phyloP scores from a whole-genome alignment of 1,140 invertebrate species.

The Chymomyza costata region DNA sequence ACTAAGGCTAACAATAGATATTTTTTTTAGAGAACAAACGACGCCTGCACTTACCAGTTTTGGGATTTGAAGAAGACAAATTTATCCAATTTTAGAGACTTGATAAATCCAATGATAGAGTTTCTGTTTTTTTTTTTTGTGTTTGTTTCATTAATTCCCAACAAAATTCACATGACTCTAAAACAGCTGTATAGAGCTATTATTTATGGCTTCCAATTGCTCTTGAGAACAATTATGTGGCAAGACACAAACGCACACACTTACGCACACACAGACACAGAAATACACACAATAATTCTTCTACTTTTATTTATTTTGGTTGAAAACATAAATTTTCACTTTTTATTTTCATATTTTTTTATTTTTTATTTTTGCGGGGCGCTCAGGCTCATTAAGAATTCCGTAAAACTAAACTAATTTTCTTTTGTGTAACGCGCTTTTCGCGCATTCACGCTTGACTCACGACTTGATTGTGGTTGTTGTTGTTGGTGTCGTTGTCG shows the following conservation, averaged over 20 bases:
- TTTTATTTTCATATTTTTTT: slow-evolving; percentile 49
- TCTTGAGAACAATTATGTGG: slow-evolving; percentile 18
- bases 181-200: slow-evolving; percentile 44
- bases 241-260: slow-evolving; percentile 56
- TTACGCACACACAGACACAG: slow-evolving; percentile 39
- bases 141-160: slow-evolving; percentile 20
- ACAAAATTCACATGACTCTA: slow-evolving; percentile 45
- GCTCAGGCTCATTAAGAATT: slow-evolving; percentile 59
- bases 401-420: slow-evolving; percentile 54
- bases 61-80: slow-evolving; percentile 45
- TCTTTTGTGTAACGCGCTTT: too few relatives aligned
- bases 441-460: neutral
- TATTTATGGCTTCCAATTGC: slow-evolving; percentile 62
- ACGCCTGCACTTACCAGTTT: slow-evolving; percentile 64
- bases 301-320: slow-evolving; percentile 26
- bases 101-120: slow-evolving; percentile 57
- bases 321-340: slow-evolving; percentile 49
- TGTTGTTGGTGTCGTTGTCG: slow-evolving; percentile 2
- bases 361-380: slow-evolving; percentile 13
- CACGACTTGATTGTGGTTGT: neutral
- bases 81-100: slow-evolving; percentile 65
- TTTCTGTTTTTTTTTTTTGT: slow-evolving; percentile 6
- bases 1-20: too few relatives aligned
- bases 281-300: slow-evolving; percentile 64
- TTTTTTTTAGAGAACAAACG: too few relatives aligned